Evolutionary conservation across 2,888 invertebrate genomes (phyloP), one percentile per base, ranked within the genome.

Genomic region (Dilophus febrilis): DNA sequence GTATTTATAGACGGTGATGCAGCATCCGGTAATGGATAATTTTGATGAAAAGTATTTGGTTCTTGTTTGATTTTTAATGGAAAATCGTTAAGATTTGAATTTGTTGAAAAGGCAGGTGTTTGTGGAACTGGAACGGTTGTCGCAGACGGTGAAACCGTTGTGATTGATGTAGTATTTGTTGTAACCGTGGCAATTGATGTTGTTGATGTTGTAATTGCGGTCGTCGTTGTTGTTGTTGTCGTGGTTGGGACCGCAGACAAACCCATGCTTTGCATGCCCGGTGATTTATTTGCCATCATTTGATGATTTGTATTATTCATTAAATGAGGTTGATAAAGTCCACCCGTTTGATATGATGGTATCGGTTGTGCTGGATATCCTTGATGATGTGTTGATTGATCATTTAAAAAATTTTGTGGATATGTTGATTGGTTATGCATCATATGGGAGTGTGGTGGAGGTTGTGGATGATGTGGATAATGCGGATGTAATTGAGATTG

Each of bases 141-240:
- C 14, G 32, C 13, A 14, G 13, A 14, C 32, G 16, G 11, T 32
- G 16, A 14, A 17, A 16, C 5, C 10, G 32, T 16, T 13, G 16
- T 10, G 11, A 32, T 3, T 12, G 44, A 43, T 43, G 46, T 45
- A 3, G 42, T 46, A 18, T 28, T 18, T 33, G 31, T 30, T 31
- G 26, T 3, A n/a, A n/a, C n/a, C n/a, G n/a, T n/a, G n/a, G n/a
- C n/a, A n/a, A n/a, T n/a, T n/a, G 29, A 28, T 18, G 31, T n/a
- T 12, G 30, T 8, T 12, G 40, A 22, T 40, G 26, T 16, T 35
- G 37, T 40, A 41, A 33, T 44, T 42, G 19, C 31, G 42, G 40
- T 18, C 49, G 49, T 17, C 40, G 42, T 26, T 43, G 44, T 11
- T 44, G 32, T 14, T 44, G 44, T 45, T 40, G 22, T 46, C 42